These are phyloP conservation scores for Chiridota heheva DNA, from an alignment of 35 echinoderm and acorn worm species.

Conservation along the genomic window DNA sequence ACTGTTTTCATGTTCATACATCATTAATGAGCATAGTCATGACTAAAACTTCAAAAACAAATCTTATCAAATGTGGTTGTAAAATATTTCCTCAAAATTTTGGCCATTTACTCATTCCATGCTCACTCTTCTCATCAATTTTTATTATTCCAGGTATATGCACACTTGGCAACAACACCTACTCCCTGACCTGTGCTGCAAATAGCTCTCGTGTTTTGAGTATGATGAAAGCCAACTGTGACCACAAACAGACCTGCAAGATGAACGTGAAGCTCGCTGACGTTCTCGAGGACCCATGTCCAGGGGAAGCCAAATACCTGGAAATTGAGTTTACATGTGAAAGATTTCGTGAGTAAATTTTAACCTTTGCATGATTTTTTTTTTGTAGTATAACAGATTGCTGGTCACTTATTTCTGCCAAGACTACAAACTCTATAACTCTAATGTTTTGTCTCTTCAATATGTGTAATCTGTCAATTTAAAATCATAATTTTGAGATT, in stretches of 20 bases:
- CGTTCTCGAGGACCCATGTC: constrained; percentile 52
- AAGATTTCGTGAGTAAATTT: constrained; percentile 57
- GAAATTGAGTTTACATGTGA: constrained; percentile 73
- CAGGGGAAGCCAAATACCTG: constrained; percentile 68
- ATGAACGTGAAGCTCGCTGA: constrained; percentile 66
- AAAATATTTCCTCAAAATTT: too few relatives aligned
- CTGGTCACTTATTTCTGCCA: neutral
- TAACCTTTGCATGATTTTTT: neutral
- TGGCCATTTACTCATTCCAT: too few relatives aligned
- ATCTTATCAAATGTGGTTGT: too few relatives aligned
- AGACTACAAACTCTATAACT: neutral
- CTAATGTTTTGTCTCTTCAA: neutral
- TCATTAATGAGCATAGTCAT: too few relatives aligned
- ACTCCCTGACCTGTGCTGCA: constrained; percentile 54
- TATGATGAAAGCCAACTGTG: constrained; percentile 77
- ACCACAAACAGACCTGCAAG: constrained; percentile 71
- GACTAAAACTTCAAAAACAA: too few relatives aligned
- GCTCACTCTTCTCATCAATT: too few relatives aligned
- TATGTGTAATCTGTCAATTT: too few relatives aligned
- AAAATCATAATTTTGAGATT: too few relatives aligned
- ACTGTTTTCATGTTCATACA: too few relatives aligned
- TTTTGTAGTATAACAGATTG: neutral
- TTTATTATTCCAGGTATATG: constrained; percentile 62
- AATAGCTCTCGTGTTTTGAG: constrained; percentile 45
- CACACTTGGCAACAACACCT: constrained; percentile 49